Evolutionary conservation across 2,797 vertebrate species (phyloP), one percentile per base, ranked within the genome.

Genomic region (Enteromius afrohamiltoni): DNA sequence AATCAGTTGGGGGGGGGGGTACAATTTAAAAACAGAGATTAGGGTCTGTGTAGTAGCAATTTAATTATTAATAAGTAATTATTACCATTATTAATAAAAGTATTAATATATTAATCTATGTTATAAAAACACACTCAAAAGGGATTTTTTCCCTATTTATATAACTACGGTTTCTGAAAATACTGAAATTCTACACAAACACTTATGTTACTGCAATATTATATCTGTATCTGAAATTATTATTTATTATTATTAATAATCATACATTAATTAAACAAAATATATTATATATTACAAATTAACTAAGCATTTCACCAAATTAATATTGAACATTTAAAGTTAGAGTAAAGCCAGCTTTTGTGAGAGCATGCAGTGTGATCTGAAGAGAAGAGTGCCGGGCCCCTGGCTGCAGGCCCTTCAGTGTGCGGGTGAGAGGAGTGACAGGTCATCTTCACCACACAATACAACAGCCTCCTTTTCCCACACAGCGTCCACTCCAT

Each of bases 381-480:
- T 81, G 58, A 76, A 14, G 42, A 75, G 86, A 84, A 34, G 29
- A 67, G 68, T 23, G 13, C 37, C 19, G 71, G 71, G 69, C 65
- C 65, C 80, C 77, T 29, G 53, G 40, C 82, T 71, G 17, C 51
- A 77, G 75, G 34, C 81, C 71, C 85, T 85, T 85, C 75, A 85
- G 81, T 68, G 49, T 60, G 70, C 70, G 80, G 31, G 53, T 49
- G 70, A 84, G 79, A 83, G 53, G 64, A 60, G 29, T 81, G 68
- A 78, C 37, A 83, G 78, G 73, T 64, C 82, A 70, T 70, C 65
- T 37, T 19, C 71, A 76, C 14, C 45, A 79, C 73, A 86, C 85
- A 89, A 83, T 79, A 83, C 76, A 73, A 84, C 65, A 58, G 45
- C 70, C 78, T 53, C 64, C 26, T 3, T 74, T 84, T 85, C 85